Conservation (phyloP, 2,113 vertebrate genomes). For the Megaptera novaeangliae region DNA sequence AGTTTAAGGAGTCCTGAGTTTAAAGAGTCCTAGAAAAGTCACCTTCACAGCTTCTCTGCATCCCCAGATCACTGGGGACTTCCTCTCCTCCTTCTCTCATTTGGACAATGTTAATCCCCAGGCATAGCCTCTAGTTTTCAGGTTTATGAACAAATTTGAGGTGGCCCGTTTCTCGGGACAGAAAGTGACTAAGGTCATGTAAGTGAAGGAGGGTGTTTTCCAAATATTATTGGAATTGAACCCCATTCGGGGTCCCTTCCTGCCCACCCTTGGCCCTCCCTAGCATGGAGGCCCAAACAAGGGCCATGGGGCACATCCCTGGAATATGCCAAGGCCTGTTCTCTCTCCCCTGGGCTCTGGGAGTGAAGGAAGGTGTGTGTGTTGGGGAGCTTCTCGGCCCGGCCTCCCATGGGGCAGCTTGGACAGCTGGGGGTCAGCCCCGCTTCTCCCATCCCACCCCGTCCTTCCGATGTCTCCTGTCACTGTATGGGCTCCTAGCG, state of each 20-base stretch:
- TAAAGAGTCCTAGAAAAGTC: not conserved
- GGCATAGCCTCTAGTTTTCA: not conserved
- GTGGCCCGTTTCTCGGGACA: not conserved
- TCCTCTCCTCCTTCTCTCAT: not conserved
- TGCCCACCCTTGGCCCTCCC: not conserved
- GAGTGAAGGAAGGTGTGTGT: not conserved
- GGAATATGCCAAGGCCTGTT: not conserved
- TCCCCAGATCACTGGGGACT: accelerated
- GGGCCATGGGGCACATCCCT: not conserved
- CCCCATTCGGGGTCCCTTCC: not conserved
- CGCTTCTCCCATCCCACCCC: accelerated
- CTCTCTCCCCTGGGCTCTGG: not conserved
- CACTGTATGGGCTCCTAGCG: not conserved
- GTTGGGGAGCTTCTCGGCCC: not conserved
- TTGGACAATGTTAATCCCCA: not conserved
- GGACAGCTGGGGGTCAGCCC: not conserved
- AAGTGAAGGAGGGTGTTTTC: not conserved
- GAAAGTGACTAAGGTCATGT: not conserved
- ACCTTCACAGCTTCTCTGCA: not conserved
- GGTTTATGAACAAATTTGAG: not conserved
- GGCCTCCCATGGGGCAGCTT: not conserved
- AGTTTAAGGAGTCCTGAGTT: too few relatives aligned
- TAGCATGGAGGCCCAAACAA: not conserved
- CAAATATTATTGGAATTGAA: not conserved
- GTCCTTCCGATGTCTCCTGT: not conserved